Evolutionary conservation across 2,113 vertebrate species (phyloP), one percentile per base, ranked within the genome.

Genomic region (Pedetes capensis): DNA sequence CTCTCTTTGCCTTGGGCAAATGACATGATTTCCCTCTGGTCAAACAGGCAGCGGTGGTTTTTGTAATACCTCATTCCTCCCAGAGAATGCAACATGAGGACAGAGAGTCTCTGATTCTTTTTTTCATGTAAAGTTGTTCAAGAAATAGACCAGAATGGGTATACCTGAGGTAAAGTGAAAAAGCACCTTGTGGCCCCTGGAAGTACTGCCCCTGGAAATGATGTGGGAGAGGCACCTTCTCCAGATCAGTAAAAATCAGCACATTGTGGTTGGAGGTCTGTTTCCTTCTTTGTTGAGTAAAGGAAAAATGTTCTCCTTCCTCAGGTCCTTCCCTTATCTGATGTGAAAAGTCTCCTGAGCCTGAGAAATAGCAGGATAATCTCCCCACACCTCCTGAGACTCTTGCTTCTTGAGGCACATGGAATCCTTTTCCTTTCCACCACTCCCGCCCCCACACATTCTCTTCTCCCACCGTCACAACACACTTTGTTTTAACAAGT

Each of bases 401-500:
- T 18, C 79, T 20, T 9, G 89, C 25, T 68, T 29, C 8, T 34
- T 1, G 4, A 71, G 59, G 64, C 68, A n/a, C 66, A 53, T 6
- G 29, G 61, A 16, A 8, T 25, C 61, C 16, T 75, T 64, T 61
- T 27, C 8, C 22, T 64, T n/a, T 42, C 37, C 74, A 39, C 12
- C 51, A 2, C 47, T 29, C 25, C 51, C 22, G 59, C 71, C 53
- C 61, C 53, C 18, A 13, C 0, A 0, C 64, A 5, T 44, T 68
- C 83, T 55, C 83, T 71, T 34, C 82, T 53, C 32, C n/a, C 9
- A 66, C 42, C 29, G 0, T 63, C 83, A 86, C 25, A 44, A 64
- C n/a, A 74, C 55, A 53, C 47, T 96, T 87, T 66, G 68, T 97
- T 97, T 96, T 97, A 89, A 89, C 66, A 69, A 49, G 85, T 37